Evolutionary conservation across 1,140 invertebrate genomes (phyloP), one percentile per base, ranked within the genome.

Genomic region (Laupala kohalensis): DNA sequence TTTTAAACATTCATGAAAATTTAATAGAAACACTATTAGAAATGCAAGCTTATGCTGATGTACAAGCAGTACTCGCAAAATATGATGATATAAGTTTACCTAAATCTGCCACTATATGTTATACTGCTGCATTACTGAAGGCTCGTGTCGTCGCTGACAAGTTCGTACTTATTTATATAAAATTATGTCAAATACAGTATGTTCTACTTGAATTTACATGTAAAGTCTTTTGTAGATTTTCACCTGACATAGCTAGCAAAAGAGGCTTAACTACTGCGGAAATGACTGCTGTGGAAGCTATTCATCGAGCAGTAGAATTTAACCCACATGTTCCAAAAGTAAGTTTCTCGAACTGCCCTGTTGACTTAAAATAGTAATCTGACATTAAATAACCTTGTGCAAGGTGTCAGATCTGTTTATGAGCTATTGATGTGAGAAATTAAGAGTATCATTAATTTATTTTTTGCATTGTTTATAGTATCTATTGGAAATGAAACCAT

Each of bases 311-410:
- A 1, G 95, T 99, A 6, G 97, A 99, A 81, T 99, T 97, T 81
- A 99, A 99, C 87, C 97, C 97, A 69, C 95, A 98, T 83, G 96
- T 98, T 77, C 95, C 96, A 37, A 97, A 97, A 79, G 86, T 87
- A 79, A 77, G 66, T 64, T 28, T 74, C 69, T 30, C 23, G n/a
- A n/a, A n/a, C n/a, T n/a, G n/a, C n/a, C n/a, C n/a, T n/a, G n/a
- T n/a, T n/a, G n/a, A n/a, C n/a, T n/a, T n/a, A n/a, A n/a, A n/a
- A n/a, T n/a, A n/a, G n/a, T n/a, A 27, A 15, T 26, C 72, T 71
- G 63, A 25, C 37, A 70, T 69, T 19, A 13, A 70, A n/a, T n/a
- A n/a, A n/a, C n/a, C n/a, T n/a, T n/a, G n/a, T n/a, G n/a, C n/a
- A n/a, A n/a, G n/a, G n/a, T n/a, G n/a, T n/a, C n/a, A n/a, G n/a